Conservation (phyloP, 2,113 vertebrate genomes). For the Microtus richardsoni region DNA sequence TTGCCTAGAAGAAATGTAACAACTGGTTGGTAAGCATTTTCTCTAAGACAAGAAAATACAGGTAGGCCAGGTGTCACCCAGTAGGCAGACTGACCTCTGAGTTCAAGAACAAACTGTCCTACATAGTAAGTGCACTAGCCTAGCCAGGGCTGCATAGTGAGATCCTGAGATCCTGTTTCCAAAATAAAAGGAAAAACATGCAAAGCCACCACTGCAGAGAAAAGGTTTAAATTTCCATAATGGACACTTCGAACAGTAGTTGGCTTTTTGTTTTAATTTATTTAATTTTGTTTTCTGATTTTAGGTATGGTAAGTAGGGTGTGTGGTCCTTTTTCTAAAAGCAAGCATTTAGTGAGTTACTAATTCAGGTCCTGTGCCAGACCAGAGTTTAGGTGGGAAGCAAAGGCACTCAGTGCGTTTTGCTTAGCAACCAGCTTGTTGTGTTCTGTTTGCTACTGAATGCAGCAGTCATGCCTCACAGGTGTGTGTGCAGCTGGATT, state of each 20-base stretch:
- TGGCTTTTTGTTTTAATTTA: background rate
- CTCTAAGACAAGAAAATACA: slow-evolving; percentile 15
- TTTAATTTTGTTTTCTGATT: background rate
- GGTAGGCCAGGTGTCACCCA: background rate
- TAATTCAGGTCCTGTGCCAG: slow-evolving; percentile 46
- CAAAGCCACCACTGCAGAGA: background rate
- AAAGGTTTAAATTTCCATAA: slow-evolving; percentile 43
- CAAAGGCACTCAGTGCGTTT: slow-evolving; percentile 47
- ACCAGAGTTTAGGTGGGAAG: slow-evolving; percentile 52
- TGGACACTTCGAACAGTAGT: slow-evolving; percentile 36
- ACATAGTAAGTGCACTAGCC: background rate
- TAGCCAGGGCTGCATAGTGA: background rate
- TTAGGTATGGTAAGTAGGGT: slow-evolving; percentile 40
- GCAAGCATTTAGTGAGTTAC: slow-evolving; percentile 25
- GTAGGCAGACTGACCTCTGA: background rate
- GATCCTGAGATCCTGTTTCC: background rate
- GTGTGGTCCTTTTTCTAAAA: slow-evolving; percentile 51
- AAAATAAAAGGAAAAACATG: background rate
- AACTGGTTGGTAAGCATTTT: slow-evolving; percentile 22
- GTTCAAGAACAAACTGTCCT: background rate
- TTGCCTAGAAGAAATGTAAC: background rate
- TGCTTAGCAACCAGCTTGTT: slow-evolving; percentile 80
- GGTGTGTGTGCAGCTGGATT: slow-evolving; percentile 81
- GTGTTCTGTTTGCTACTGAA: slow-evolving; percentile 76
- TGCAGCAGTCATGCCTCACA: slow-evolving; percentile 55